Evolutionary conservation across 2,797 vertebrate species (phyloP).

Genomic region (Pogoniulus pusillus): DNA sequence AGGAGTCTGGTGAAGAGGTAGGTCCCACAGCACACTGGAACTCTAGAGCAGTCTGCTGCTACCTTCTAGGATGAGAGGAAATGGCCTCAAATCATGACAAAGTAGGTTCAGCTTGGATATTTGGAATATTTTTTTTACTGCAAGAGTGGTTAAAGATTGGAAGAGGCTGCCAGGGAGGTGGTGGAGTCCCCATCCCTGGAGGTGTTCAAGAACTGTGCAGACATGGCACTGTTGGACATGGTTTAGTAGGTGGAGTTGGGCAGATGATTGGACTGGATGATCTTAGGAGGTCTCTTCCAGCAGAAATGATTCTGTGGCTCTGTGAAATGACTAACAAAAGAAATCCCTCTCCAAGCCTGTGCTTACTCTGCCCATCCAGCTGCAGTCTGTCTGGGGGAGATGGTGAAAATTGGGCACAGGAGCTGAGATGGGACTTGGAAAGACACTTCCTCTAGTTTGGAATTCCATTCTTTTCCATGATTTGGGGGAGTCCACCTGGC

Average conservation of each 20-base stretch:
- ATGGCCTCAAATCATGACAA: too few relatives aligned
- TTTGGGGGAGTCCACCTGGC: background rate
- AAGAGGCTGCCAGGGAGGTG: too few relatives aligned
- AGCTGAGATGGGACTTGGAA: background rate
- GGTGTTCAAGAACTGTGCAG: too few relatives aligned
- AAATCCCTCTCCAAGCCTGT: background rate
- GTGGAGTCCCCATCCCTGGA: too few relatives aligned
- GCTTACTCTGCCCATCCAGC: background rate
- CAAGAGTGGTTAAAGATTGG: too few relatives aligned
- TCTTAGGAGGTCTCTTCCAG: too few relatives aligned
- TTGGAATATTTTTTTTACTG: too few relatives aligned
- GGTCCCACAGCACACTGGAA: background rate
- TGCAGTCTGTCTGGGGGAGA: background rate
- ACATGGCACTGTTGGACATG: too few relatives aligned
- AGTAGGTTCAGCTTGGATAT: too few relatives aligned
- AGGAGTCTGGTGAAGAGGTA: background rate
- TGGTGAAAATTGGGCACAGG: background rate
- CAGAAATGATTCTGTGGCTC: too few relatives aligned
- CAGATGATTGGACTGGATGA: too few relatives aligned
- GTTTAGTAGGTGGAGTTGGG: too few relatives aligned
- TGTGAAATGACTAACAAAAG: background rate
- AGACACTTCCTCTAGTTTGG: background rate
- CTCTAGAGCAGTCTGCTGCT: background rate
- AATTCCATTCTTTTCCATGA: background rate
- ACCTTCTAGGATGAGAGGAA: background rate